Evolutionary conservation across 1,140 invertebrate genomes (phyloP).

Genomic region (Oncopodura yosiiana): DNA sequence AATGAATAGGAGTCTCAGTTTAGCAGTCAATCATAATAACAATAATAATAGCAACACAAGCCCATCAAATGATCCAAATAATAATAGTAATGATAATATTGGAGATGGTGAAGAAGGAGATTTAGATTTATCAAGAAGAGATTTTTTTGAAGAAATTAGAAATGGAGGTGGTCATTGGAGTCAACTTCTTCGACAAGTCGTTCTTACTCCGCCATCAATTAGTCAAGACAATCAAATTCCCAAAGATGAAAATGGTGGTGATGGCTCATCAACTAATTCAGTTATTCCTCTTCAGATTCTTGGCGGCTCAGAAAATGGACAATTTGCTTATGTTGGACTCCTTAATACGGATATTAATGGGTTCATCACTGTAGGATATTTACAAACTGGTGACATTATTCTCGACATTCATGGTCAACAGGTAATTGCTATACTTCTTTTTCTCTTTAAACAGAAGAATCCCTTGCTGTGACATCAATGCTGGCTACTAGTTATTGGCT

Average conservation of each 20-base stretch:
- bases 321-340: conserved; percentile 47
- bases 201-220: conserved; percentile 11
- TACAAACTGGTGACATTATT: conserved; percentile 47
- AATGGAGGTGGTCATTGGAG: conserved; percentile 35
- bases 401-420: conserved; percentile 55
- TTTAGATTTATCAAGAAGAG: no score
- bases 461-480: no score
- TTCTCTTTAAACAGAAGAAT: no score
- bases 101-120: conserved; percentile 4
- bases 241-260: conserved; percentile 8
- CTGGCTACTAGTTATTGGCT: no score
- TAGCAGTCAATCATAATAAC: no score
- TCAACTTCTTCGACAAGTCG: conserved; percentile 30
- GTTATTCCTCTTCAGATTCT: conserved; percentile 31
- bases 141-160: conserved; percentile 33
- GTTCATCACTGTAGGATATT: conserved; percentile 39
- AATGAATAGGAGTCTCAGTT: neutral
- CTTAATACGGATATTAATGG: conserved; percentile 40
- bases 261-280: neutral
- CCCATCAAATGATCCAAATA: conserved; percentile 27
- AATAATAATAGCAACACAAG: no score
- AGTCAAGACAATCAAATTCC: conserved; percentile 13
- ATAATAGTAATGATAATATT: conserved; percentile 19
- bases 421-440: no score
- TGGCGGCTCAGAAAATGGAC: conserved; percentile 52